A percentile compares a stretch with the other conserved stretches of the same genome.
These are phyloP conservation scores for Euwallacea similis DNA, from an alignment of 1,140 invertebrate species.

Conservation along the genomic window DNA sequence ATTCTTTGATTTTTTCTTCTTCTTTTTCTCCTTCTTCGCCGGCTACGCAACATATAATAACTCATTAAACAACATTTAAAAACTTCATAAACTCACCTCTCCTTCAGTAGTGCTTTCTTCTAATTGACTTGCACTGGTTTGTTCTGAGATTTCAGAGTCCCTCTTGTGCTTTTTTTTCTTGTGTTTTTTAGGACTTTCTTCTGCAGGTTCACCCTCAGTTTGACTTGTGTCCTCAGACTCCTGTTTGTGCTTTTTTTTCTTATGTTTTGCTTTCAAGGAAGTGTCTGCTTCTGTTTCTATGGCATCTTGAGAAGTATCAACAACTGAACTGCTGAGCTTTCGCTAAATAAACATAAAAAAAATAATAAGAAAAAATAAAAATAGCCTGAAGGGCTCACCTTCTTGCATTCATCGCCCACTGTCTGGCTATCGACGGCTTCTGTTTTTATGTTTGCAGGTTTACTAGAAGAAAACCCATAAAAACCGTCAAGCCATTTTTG, in stretches of 20 bases:
- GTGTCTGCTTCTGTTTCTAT: conserved; percentile 62
- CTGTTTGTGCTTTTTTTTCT: conserved; percentile 30
- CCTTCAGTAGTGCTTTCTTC: conserved; percentile 21
- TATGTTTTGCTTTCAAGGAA: conserved; percentile 26
- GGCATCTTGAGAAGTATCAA: conserved; percentile 55
- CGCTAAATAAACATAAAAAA: conserved; percentile 55
- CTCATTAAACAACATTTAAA: conserved; percentile 4
- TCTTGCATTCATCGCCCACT: conserved; percentile 46
- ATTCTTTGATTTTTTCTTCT: conserved; percentile 41
- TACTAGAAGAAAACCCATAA: conserved; percentile 36
- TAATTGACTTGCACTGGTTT: not conserved
- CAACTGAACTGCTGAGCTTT: conserved; percentile 52
- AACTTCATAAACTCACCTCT: not conserved
- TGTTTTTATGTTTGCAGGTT: conserved; percentile 50
- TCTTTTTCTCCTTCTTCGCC: conserved; percentile 36
- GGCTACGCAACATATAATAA: not conserved
- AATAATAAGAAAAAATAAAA: conserved; percentile 7
- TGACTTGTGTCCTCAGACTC: not conserved
- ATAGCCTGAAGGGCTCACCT: conserved; percentile 39
- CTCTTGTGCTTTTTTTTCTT: conserved; percentile 29
- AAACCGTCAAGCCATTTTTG: conserved; percentile 47
- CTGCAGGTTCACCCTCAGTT: conserved; percentile 53
- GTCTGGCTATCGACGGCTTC: conserved; percentile 49
- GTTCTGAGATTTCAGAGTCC: conserved; percentile 8
- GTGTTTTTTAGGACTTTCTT: conserved; percentile 8